Evolutionary conservation across 1,140 invertebrate species (phyloP).

Genomic region (Aricia agestis): DNA sequence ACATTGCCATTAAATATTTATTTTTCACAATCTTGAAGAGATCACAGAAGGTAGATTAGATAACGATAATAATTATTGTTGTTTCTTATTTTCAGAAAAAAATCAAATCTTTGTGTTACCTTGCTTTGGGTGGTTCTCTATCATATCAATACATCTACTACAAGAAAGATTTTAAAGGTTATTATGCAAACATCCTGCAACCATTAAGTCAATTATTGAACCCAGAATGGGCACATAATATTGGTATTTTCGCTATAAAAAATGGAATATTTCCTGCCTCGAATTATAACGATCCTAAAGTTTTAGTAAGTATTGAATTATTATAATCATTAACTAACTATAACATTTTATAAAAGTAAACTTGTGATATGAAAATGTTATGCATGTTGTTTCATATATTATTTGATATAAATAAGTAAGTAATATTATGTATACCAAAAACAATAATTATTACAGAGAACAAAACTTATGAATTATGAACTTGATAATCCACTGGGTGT

Average conservation of each 20-base stretch:
- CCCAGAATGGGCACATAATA: conserved; percentile 87
- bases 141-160: conserved; percentile 81
- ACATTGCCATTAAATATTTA: neutral
- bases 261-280: conserved; percentile 82
- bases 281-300: conserved; percentile 77
- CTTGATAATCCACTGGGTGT: conserved; percentile 95
- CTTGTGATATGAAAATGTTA: too few relatives aligned
- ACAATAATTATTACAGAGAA: conserved; percentile 76
- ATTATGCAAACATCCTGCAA: conserved; percentile 84
- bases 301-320: conserved; percentile 76
- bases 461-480: conserved; percentile 82
- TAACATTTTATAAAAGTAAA: too few relatives aligned
- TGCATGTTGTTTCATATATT: too few relatives aligned
- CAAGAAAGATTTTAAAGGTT: conserved; percentile 83
- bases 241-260: conserved; percentile 85
- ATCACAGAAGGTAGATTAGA: neutral
- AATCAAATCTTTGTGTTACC: conserved; percentile 71
- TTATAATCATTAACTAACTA: neutral
- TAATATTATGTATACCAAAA: too few relatives aligned
- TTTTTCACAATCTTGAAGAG: neutral
- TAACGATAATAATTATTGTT: neutral
- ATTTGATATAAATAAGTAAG: too few relatives aligned
- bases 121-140: conserved; percentile 78
- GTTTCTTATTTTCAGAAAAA: conserved; percentile 74
- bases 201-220: conserved; percentile 82